These are phyloP conservation scores for Budorcas taxicolor DNA, from an alignment of 2,113 vertebrate species.

Conservation along the genomic window DNA sequence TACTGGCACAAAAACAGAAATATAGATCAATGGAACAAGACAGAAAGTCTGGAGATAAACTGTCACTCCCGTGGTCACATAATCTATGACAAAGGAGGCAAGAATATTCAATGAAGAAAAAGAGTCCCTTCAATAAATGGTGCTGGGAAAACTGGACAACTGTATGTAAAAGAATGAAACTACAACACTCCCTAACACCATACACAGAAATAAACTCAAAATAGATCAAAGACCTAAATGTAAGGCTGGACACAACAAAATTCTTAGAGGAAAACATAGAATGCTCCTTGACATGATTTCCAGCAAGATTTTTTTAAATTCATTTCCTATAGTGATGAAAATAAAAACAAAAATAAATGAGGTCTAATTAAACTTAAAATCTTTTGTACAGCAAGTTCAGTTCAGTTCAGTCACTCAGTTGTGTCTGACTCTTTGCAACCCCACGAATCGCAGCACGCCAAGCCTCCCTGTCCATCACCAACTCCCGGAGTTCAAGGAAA, in stretches of 20 bases:
- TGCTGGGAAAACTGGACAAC: not conserved
- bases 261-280: not conserved
- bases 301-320: not conserved
- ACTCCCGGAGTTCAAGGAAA: not conserved
- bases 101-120: not conserved
- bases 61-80: not conserved
- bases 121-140: not conserved
- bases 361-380: not conserved
- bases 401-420: no score
- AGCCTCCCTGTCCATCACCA: no score
- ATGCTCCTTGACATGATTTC: not conserved
- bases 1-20: not conserved
- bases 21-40: not conserved
- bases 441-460: no score
- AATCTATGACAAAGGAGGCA: not conserved
- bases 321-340: not conserved
- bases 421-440: no score
- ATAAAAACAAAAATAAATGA: not conserved
- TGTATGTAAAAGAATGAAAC: not conserved
- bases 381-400: not conserved
- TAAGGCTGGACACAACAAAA: not conserved
- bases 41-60: not conserved
- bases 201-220: not conserved
- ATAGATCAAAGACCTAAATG: not conserved
- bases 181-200: not conserved